Conservation (phyloP, 2,113 vertebrate genomes). For the Macroglossus sobrinus region DNA sequence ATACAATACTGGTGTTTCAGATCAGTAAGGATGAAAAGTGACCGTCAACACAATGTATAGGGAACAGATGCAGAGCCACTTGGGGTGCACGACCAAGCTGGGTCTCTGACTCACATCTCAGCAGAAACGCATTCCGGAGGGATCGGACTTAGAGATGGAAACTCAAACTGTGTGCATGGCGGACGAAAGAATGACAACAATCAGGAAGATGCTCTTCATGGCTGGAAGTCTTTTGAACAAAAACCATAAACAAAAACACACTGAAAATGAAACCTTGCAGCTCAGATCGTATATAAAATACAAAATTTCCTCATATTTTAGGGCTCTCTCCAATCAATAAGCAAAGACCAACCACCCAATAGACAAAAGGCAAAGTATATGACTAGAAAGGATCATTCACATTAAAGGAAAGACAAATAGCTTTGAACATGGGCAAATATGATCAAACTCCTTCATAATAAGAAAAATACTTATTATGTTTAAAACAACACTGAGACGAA, state of each 20-base stretch:
- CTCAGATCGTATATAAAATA: not conserved
- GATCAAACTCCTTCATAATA: not conserved
- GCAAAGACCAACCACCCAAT: not conserved
- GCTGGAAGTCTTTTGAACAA: not conserved
- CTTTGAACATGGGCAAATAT: not conserved
- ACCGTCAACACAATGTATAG: not conserved
- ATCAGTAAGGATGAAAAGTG: not conserved
- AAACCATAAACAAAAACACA: not conserved
- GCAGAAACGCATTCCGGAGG: not conserved
- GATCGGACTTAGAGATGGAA: not conserved
- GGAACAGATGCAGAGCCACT: not conserved
- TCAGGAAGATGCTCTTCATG: not conserved
- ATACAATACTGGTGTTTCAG: not conserved
- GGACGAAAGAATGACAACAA: not conserved
- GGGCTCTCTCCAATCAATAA: not conserved
- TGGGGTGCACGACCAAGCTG: no score
- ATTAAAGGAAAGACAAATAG: not conserved
- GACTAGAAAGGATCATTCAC: not conserved
- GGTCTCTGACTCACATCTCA: not conserved
- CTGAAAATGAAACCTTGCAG: not conserved
- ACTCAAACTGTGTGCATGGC: rapidly evolving
- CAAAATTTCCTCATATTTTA: not conserved
- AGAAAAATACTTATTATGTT: not conserved
- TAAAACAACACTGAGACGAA: not conserved
- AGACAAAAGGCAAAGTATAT: not conserved